Evolutionary conservation across 2,888 invertebrate species (phyloP).

Genomic region (Drosophila quasianomalipes): DNA sequence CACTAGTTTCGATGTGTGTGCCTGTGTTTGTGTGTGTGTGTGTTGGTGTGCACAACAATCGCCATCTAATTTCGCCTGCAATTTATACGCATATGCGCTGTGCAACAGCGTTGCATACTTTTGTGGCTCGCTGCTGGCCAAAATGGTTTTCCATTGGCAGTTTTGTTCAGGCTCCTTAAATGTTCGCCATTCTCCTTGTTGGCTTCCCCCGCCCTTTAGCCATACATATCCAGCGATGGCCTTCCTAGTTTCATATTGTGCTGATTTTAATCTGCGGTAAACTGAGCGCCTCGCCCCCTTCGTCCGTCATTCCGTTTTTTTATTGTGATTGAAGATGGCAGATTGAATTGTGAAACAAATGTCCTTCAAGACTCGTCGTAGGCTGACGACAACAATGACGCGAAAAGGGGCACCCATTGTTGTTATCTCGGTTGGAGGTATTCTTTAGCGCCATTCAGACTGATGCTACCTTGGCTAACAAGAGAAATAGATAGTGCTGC

Average conservation of each 20-base stretch:
- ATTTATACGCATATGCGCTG: slow-evolving; percentile 50
- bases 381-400: slow-evolving; percentile 27
- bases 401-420: slow-evolving; percentile 39
- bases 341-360: slow-evolving; percentile 64
- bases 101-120: slow-evolving; percentile 48
- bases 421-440: slow-evolving; percentile 28
- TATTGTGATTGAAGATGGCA: slow-evolving; percentile 56
- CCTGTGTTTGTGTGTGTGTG: slow-evolving; percentile 5
- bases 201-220: background rate
- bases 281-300: background rate
- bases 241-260: slow-evolving; percentile 14
- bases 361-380: slow-evolving; percentile 40
- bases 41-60: slow-evolving; percentile 49
- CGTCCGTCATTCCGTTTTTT: background rate
- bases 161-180: slow-evolving; percentile 37
- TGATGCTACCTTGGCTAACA: slow-evolving; percentile 25
- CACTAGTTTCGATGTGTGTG: slow-evolving; percentile 33
- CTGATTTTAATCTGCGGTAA: slow-evolving; percentile 50
- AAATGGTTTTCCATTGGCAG: slow-evolving; percentile 63
- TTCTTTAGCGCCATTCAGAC: slow-evolving; percentile 50
- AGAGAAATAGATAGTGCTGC: slow-evolving; percentile 5
- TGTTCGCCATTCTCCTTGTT: background rate
- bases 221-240: background rate
- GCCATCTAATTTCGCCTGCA: slow-evolving; percentile 66
- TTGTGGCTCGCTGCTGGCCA: slow-evolving; percentile 30